Percentiles rank a stretch among this genome's conserved stretches.
phyloP scores from a whole-genome alignment of 2,888 invertebrate species.

The Scaptomyza tumidula region DNA sequence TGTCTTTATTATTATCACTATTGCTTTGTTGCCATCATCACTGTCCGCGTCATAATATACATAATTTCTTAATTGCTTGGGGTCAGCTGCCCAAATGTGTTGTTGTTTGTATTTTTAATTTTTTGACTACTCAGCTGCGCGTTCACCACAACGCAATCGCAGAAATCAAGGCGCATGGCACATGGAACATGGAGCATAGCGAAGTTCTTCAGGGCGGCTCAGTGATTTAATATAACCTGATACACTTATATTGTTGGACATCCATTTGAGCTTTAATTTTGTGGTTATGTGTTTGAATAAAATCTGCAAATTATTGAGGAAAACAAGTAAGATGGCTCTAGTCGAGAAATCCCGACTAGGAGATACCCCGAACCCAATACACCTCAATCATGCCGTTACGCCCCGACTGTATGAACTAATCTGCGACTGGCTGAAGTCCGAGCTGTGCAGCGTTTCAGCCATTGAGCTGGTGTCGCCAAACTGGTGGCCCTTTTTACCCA shows the following conservation, averaged over 20 bases:
- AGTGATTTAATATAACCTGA: background rate
- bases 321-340: no score
- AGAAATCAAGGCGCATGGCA: background rate
- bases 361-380: no score
- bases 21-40: constrained; percentile 60
- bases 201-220: background rate
- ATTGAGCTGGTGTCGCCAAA: no score
- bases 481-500: no score
- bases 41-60: constrained; percentile 62
- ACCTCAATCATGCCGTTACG: no score
- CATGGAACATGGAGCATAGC: background rate
- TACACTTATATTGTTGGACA: constrained; percentile 2
- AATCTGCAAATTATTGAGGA: background rate
- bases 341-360: no score
- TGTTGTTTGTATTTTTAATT: background rate
- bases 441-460: no score
- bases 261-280: constrained; percentile 2
- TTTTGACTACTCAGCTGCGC: background rate
- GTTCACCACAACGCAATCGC: background rate
- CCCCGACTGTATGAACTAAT: no score
- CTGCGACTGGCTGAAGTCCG: no score
- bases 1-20: constrained; percentile 31
- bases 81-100: constrained; percentile 48
- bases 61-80: constrained; percentile 79
- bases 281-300: background rate